phyloP scores from a whole-genome alignment of 2,113 vertebrate genomes.

The Setophaga coronata region DNA sequence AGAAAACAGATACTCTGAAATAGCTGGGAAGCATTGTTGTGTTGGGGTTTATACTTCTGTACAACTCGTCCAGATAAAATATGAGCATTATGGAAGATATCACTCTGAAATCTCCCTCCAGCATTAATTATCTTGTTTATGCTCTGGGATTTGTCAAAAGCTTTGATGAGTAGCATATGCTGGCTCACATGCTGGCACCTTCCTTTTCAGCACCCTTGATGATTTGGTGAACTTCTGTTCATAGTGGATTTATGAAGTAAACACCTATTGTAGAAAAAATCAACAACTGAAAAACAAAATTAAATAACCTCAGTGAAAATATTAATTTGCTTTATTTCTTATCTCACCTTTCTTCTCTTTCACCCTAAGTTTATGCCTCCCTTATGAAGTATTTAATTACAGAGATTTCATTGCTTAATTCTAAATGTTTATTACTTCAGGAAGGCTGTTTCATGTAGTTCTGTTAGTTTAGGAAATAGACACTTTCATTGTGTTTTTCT shows the following conservation, averaged over 20 bases:
- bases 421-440: constrained; percentile 3
- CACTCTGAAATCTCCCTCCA: neutral
- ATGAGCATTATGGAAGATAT: neutral
- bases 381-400: neutral
- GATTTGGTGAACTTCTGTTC: neutral
- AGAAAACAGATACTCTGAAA: neutral
- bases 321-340: neutral
- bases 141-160: neutral
- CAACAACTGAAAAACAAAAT: neutral
- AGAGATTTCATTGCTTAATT: neutral
- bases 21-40: neutral
- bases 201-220: neutral
- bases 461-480: neutral
- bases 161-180: neutral
- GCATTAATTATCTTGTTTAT: neutral
- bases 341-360: neutral
- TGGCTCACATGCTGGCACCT: neutral
- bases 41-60: neutral
- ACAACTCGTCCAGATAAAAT: neutral
- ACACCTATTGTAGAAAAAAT: neutral
- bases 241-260: neutral
- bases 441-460: neutral
- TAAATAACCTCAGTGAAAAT: neutral
- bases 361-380: neutral
- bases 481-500: neutral